Evolutionary conservation across 2,113 vertebrate genomes (phyloP).

Genomic region (Phoxinus phoxinus): DNA sequence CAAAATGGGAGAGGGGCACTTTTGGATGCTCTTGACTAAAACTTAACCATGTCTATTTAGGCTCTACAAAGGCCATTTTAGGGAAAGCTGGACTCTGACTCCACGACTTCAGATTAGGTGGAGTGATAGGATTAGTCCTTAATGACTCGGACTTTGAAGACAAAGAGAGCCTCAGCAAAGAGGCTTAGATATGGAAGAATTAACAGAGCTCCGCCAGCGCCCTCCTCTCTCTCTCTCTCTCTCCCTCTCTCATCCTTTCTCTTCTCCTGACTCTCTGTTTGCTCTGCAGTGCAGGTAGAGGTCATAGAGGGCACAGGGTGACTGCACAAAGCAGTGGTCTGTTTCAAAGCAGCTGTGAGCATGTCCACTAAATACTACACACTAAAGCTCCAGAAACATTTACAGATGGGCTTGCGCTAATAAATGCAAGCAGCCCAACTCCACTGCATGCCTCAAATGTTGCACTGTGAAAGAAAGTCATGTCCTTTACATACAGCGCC

Average conservation of each 20-base stretch:
- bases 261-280: constrained; percentile 37
- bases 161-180: constrained; percentile 83
- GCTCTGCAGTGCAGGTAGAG: constrained; percentile 50
- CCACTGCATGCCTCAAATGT: neutral
- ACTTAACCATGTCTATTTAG: constrained; percentile 84
- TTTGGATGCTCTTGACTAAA: constrained; percentile 73
- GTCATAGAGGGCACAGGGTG: constrained; percentile 47
- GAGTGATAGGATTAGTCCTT: constrained; percentile 99
- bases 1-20: constrained; percentile 64
- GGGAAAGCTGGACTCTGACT: constrained; percentile 77
- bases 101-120: constrained; percentile 93
- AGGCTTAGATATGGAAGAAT: constrained; percentile 99
- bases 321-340: constrained; percentile 46
- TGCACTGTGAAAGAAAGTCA: neutral
- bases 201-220: constrained; percentile 92
- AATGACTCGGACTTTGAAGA: constrained; percentile 95
- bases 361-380: constrained; percentile 40
- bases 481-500: neutral
- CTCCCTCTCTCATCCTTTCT: constrained; percentile 49
- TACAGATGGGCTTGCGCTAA: constrained; percentile 21
- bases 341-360: constrained; percentile 45
- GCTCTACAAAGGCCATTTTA: constrained; percentile 87
- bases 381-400: constrained; percentile 42
- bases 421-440: constrained; percentile 17
- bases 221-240: constrained; percentile 77